Percentiles rank a stretch among this genome's conserved stretches.
These are phyloP conservation scores for Brachypodius melanocephalos DNA, from an alignment of 2,113 vertebrate species.

Conservation along the genomic window DNA sequence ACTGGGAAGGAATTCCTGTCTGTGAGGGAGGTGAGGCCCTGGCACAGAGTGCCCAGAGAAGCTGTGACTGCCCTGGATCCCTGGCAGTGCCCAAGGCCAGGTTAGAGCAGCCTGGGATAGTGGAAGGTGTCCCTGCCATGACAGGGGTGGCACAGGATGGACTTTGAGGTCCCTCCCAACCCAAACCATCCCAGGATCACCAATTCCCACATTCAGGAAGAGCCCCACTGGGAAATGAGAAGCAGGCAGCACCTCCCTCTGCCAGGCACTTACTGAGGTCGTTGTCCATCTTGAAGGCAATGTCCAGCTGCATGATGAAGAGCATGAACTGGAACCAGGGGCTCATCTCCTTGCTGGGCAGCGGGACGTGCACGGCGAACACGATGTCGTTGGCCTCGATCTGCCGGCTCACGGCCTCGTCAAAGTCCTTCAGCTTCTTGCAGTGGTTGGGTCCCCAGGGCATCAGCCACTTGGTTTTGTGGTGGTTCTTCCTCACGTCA, in stretches of 20 bases:
- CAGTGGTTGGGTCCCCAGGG: slow-evolving; percentile 91
- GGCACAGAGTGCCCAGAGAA: neutral
- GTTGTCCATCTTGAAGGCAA: slow-evolving; percentile 90
- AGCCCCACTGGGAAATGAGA: fast-evolving
- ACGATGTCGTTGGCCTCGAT: slow-evolving; percentile 96
- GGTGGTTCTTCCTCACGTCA: slow-evolving; percentile 80
- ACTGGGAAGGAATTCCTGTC: neutral
- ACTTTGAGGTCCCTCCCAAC: neutral
- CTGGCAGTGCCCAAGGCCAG: neutral
- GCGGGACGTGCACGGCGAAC: slow-evolving; percentile 89
- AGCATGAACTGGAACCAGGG: slow-evolving; percentile 99
- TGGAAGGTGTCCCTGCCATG: neutral
- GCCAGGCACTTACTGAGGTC: slow-evolving; percentile 84
- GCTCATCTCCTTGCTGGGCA: slow-evolving; percentile 90
- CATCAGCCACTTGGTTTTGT: slow-evolving; percentile 86
- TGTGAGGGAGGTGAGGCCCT: neutral
- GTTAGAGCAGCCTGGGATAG: fast-evolving
- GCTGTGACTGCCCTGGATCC: neutral
- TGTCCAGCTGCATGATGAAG: slow-evolving; percentile 93
- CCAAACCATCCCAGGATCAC: neutral
- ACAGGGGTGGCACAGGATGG: neutral
- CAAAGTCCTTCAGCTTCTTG: slow-evolving; percentile 84
- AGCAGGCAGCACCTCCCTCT: fast-evolving
- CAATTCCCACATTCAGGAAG: neutral
- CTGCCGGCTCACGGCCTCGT: slow-evolving; percentile 85